A percentile compares a stretch with the other conserved stretches of the same genome.
Conservation (phyloP, 1,140 invertebrate genomes). For the Lerema accius region DNA sequence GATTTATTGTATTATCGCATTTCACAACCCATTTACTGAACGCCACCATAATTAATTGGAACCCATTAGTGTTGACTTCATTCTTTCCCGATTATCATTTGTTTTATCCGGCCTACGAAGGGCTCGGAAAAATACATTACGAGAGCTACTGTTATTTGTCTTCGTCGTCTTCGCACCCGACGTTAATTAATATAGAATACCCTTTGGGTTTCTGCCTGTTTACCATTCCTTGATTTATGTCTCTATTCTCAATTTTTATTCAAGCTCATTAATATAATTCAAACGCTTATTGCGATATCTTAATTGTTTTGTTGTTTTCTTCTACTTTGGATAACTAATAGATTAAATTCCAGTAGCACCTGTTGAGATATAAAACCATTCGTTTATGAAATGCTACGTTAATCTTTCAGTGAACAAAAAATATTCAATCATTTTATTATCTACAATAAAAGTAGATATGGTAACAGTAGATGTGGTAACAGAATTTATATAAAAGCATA, state of each 20-base stretch:
- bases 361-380: no score
- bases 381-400: no score
- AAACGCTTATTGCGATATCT: neutral
- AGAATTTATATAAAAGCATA: no score
- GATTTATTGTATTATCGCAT: constrained; percentile 46
- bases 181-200: constrained; percentile 82
- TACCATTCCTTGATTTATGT: constrained; percentile 75
- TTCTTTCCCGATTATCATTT: constrained; percentile 81
- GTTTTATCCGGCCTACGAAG: constrained; percentile 67
- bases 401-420: no score
- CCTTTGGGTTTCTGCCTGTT: constrained; percentile 71
- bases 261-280: constrained; percentile 18
- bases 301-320: no score
- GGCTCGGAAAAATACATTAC: constrained; percentile 80
- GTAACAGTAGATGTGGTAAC: no score
- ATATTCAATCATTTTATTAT: no score
- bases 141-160: constrained; percentile 72
- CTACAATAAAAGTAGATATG: no score
- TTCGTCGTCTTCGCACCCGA: constrained; percentile 72
- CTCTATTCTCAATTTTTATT: constrained; percentile 64
- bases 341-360: no score
- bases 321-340: no score
- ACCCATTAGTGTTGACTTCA: constrained; percentile 78
- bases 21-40: constrained; percentile 48
- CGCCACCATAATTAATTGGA: constrained; percentile 69